Percentiles rank a stretch among this genome's conserved stretches.
phyloP scores from a whole-genome alignment of 2,797 vertebrate species.

The Tragopan temminckii region DNA sequence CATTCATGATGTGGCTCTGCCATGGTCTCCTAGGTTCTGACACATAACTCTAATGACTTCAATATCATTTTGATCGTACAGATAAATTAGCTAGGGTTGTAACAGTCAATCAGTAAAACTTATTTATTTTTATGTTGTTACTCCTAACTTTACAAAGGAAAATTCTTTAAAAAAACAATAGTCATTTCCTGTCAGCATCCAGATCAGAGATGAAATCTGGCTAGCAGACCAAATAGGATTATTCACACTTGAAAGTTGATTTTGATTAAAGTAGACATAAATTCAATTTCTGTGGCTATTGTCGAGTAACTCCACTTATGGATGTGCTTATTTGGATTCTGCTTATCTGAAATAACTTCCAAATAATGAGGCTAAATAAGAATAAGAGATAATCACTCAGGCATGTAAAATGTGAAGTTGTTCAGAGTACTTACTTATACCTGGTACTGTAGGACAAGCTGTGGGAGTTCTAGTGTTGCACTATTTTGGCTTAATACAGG shows the following conservation, averaged over 20 bases:
- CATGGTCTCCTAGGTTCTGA: not conserved
- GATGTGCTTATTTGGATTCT: conserved; percentile 4
- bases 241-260: conserved; percentile 31
- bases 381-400: not conserved
- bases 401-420: not conserved
- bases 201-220: not conserved
- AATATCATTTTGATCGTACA: not conserved
- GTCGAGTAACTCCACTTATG: not conserved
- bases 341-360: conserved; percentile 22
- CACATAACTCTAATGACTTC: not conserved
- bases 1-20: not conserved
- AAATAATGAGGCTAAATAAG: not conserved
- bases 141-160: not conserved
- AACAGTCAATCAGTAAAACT: not conserved
- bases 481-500: not conserved
- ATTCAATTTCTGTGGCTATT: conserved; percentile 37
- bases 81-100: not conserved
- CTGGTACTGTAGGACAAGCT: not conserved
- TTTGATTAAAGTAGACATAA: conserved; percentile 7
- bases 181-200: not conserved
- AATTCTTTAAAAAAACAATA: not conserved
- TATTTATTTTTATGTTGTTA: not conserved
- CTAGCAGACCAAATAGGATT: not conserved
- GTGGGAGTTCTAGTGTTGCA: not conserved
- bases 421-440: not conserved